Percentiles rank a stretch among this genome's conserved stretches.
These are phyloP conservation scores for Gnatocerus cornutus DNA, from an alignment of 2,888 invertebrate species.

Conservation along the genomic window DNA sequence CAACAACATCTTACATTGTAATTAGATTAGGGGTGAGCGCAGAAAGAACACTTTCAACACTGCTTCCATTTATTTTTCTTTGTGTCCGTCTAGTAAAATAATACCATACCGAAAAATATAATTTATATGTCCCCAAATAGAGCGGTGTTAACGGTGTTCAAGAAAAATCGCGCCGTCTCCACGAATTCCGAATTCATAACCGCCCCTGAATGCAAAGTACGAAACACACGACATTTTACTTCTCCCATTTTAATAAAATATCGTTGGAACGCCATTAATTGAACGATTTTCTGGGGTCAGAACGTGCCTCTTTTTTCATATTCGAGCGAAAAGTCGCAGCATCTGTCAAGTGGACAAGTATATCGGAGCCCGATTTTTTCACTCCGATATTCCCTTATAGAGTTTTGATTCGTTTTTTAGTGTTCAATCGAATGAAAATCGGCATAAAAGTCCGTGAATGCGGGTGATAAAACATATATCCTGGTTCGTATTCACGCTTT, in stretches of 20 bases:
- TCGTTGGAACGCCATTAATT: conserved; percentile 14
- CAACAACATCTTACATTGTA: not conserved
- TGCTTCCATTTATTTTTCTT: not conserved
- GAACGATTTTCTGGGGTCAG: conserved; percentile 5
- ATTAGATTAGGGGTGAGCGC: not conserved
- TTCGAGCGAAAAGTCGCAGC: conserved; percentile 30
- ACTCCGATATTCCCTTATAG: conserved; percentile 62
- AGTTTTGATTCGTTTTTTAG: conserved; percentile 66
- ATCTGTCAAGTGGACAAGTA: conserved; percentile 49
- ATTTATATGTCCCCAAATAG: too few species aligned
- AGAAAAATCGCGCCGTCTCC: too few species aligned
- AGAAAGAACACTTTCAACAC: not conserved
- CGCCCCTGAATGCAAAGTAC: conserved; percentile 52
- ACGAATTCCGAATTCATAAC: conserved; percentile 52
- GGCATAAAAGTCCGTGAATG: conserved; percentile 66
- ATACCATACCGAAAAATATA: too few species aligned
- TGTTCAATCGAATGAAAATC: conserved; percentile 68
- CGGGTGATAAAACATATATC: conserved; percentile 66
- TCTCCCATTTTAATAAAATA: conserved; percentile 5
- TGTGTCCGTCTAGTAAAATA: not conserved
- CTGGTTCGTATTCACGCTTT: conserved; percentile 57
- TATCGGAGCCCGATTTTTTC: conserved; percentile 53
- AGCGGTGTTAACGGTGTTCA: too few species aligned
- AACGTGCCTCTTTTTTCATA: conserved; percentile 29
- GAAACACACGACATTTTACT: conserved; percentile 20